A percentile compares a stretch with the other conserved stretches of the same genome.
Evolutionary conservation across 2,113 vertebrate species (phyloP).

Genomic region (Oreochromis tanganicae): DNA sequence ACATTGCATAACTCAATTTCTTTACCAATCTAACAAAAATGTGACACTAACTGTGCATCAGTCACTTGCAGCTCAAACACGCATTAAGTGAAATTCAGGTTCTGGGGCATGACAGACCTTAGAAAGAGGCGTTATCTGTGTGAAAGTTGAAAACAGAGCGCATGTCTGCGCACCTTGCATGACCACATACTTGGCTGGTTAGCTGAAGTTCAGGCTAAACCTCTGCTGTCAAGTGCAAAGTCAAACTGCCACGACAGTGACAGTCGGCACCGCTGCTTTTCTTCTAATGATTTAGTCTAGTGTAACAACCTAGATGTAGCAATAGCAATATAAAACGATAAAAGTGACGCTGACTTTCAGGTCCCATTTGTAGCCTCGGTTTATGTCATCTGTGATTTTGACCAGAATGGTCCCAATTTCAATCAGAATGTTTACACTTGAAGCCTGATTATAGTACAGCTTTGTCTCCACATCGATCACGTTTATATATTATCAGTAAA

Average conservation of each 20-base stretch:
- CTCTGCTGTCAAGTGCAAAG: constrained; percentile 8
- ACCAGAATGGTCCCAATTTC: rapidly evolving
- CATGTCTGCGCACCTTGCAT: not conserved
- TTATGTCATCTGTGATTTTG: rapidly evolving
- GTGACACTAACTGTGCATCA: not conserved
- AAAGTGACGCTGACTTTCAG: not conserved
- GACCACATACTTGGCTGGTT: not conserved
- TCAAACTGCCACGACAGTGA: not conserved
- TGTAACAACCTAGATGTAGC: rapidly evolving
- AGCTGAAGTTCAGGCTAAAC: not conserved
- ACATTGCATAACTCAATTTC: not conserved
- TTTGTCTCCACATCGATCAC: not conserved
- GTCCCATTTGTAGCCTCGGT: not conserved
- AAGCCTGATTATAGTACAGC: not conserved
- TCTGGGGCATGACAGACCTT: not conserved
- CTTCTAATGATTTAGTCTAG: not conserved
- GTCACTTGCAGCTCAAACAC: not conserved
- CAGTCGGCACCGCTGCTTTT: not conserved
- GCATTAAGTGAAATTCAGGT: rapidly evolving
- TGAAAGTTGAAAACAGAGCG: constrained; percentile 27
- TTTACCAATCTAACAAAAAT: not conserved
- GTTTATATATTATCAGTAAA: rapidly evolving
- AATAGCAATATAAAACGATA: too few relatives aligned
- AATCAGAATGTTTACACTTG: not conserved
- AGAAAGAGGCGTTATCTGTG: not conserved